Evolutionary conservation across 2,888 invertebrate genomes (phyloP).

Genomic region (Drosophila maculinotata): DNA sequence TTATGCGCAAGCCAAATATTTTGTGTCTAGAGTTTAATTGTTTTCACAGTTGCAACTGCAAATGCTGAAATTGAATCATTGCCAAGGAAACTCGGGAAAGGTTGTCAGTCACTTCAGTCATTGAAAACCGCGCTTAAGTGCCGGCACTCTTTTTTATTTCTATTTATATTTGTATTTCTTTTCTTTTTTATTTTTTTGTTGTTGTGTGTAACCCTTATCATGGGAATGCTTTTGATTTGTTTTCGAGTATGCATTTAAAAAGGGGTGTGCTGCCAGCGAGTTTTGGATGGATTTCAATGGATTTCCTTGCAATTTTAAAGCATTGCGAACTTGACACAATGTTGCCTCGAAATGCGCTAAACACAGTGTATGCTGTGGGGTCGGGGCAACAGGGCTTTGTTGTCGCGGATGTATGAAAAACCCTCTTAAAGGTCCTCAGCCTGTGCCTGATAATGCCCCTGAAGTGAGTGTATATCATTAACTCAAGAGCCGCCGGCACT

Average conservation of each 20-base stretch:
- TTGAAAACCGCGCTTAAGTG: slow-evolving; percentile 72
- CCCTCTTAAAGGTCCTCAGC: slow-evolving; percentile 56
- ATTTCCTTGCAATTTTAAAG: slow-evolving; percentile 57
- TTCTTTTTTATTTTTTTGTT: too few relatives aligned
- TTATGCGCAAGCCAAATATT: slow-evolving; percentile 63
- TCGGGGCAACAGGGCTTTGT: slow-evolving; percentile 35
- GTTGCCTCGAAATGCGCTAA: slow-evolving; percentile 56
- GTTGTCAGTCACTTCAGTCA: slow-evolving; percentile 53
- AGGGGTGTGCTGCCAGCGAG: slow-evolving; percentile 60
- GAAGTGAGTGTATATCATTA: slow-evolving; percentile 82
- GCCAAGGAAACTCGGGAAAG: slow-evolving; percentile 32
- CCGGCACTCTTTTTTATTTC: slow-evolving; percentile 34
- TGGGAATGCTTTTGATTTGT: slow-evolving; percentile 64
- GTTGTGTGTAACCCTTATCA: slow-evolving; percentile 57
- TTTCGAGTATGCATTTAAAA: slow-evolving; percentile 54
- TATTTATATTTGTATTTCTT: slow-evolving; percentile 18
- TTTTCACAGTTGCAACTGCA: slow-evolving; percentile 74
- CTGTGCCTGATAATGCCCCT: slow-evolving; percentile 71
- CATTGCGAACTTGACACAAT: slow-evolving; percentile 75
- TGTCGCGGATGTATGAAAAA: slow-evolving; percentile 39
- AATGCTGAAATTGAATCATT: slow-evolving; percentile 36
- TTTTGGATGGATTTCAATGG: slow-evolving; percentile 52
- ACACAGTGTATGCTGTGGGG: slow-evolving; percentile 1
- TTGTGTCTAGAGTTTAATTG: slow-evolving; percentile 74
- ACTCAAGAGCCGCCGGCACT: slow-evolving; percentile 74